Conservation (phyloP, 2,797 vertebrate species). For the Betta splendens region DNA sequence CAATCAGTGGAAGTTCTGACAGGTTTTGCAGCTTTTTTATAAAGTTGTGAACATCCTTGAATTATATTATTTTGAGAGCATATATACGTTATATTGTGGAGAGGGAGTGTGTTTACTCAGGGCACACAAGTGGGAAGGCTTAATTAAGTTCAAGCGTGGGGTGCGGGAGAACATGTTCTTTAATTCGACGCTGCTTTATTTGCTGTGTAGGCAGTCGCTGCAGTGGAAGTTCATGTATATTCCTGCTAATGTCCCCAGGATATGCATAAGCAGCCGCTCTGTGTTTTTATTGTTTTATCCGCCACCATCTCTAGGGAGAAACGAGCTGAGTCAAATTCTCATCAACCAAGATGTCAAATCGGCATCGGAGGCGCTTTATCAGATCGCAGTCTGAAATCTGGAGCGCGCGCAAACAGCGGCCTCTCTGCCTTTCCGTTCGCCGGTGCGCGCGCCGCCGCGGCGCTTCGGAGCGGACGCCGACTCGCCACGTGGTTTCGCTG, state of each 20-base stretch:
- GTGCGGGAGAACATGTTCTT: conserved; percentile 31
- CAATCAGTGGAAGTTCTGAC: conserved; percentile 51
- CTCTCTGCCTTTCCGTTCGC: conserved; percentile 7
- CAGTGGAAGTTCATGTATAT: conserved; percentile 1
- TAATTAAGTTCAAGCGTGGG: conserved; percentile 30
- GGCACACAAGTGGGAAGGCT: conserved; percentile 20
- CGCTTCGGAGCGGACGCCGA: too few species aligned
- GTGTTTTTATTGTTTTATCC: conserved; percentile 41
- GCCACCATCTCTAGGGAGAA: conserved; percentile 42
- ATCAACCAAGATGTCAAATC: conserved; percentile 43
- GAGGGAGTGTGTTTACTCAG: too few species aligned
- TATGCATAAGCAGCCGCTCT: conserved; percentile 3
- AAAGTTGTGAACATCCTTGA: conserved; percentile 18
- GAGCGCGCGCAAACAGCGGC: background rate
- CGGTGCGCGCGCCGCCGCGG: too few species aligned
- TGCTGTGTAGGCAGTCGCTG: conserved; percentile 30
- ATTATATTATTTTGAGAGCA: too few species aligned
- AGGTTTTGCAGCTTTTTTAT: conserved; percentile 7
- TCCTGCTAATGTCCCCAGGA: conserved; percentile 26
- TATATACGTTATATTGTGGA: too few species aligned
- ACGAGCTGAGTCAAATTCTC: conserved; percentile 54
- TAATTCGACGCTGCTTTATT: conserved; percentile 41
- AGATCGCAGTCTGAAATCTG: conserved; percentile 8
- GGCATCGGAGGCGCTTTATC: conserved; percentile 35
- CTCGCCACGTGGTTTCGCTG: too few species aligned